Evolutionary conservation across 2,888 invertebrate genomes (phyloP).

Genomic region (Cryptocheilus praepositus): DNA sequence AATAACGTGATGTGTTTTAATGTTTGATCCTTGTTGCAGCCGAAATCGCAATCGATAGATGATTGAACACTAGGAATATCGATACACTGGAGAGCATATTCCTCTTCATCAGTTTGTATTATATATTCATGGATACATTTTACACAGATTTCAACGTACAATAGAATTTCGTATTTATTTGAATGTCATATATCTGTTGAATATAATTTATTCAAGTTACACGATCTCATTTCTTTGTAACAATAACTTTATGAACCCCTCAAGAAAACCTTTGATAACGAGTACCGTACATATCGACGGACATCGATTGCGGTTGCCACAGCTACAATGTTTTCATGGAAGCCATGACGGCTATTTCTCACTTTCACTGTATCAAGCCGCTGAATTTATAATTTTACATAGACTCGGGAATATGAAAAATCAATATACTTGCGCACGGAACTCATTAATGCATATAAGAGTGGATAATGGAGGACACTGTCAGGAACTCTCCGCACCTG

Average conservation of each 20-base stretch:
- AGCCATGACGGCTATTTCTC: too few species aligned
- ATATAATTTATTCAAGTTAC: conserved; percentile 47
- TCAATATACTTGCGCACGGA: too few species aligned
- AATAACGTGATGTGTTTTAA: conserved; percentile 8
- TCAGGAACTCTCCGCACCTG: too few species aligned
- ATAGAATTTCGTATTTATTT: conserved; percentile 47
- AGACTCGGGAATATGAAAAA: too few species aligned
- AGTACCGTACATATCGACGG: conserved; percentile 48
- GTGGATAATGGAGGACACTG: too few species aligned
- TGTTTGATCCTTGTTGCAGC: conserved; percentile 57
- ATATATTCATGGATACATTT: conserved; percentile 31
- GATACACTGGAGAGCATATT: conserved; percentile 14
- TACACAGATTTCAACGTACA: conserved; percentile 27
- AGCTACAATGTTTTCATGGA: conserved; percentile 1
- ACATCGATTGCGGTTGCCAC: conserved; percentile 12
- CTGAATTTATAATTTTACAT: too few species aligned
- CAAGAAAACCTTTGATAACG: conserved; percentile 32
- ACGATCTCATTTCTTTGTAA: not conserved
- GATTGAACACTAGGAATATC: conserved; percentile 48
- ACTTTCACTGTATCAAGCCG: too few species aligned
- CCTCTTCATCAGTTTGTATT: conserved; percentile 34
- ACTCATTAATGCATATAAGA: too few species aligned
- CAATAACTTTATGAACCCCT: conserved; percentile 14
- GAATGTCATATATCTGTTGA: conserved; percentile 39
- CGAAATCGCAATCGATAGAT: conserved; percentile 63